Evolutionary conservation across 2,113 vertebrate genomes (phyloP).

Genomic region (Pterocles orientalis): DNA sequence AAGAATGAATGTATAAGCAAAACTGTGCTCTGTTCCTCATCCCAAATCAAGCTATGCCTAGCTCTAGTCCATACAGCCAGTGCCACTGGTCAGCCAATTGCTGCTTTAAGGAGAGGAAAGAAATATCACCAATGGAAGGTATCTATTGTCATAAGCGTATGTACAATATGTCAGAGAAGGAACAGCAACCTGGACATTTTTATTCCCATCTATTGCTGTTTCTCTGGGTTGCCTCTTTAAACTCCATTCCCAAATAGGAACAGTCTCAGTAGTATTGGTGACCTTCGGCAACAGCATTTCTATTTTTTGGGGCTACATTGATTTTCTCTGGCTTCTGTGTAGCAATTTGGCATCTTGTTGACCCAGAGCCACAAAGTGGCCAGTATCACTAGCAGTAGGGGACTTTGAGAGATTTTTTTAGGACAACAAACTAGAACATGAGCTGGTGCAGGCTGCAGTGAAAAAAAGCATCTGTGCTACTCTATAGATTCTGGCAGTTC

Average conservation of each 20-base stretch:
- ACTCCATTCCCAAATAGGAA: conserved; percentile 21
- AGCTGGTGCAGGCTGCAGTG: background rate
- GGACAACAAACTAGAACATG: conserved; percentile 8
- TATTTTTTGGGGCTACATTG: background rate
- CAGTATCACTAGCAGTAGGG: background rate
- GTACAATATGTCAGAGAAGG: background rate
- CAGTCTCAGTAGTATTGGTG: background rate
- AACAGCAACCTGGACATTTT: background rate
- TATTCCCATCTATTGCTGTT: background rate
- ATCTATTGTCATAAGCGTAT: background rate
- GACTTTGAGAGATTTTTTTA: conserved; percentile 35
- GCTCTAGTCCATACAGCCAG: background rate
- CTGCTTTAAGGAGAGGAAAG: background rate
- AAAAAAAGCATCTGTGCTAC: background rate
- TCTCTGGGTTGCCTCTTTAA: background rate
- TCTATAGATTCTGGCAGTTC: background rate
- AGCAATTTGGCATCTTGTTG: conserved; percentile 18
- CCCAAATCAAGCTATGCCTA: background rate
- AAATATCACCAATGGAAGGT: background rate
- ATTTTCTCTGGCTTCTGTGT: conserved; percentile 16
- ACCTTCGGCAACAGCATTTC: conserved; percentile 27
- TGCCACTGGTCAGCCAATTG: background rate
- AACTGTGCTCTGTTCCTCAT: background rate
- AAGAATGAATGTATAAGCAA: background rate
- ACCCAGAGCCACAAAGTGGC: background rate